Base-by-base conservation (phyloP, 2,888 invertebrate genomes). In the Microctonus brassicae region DNA sequence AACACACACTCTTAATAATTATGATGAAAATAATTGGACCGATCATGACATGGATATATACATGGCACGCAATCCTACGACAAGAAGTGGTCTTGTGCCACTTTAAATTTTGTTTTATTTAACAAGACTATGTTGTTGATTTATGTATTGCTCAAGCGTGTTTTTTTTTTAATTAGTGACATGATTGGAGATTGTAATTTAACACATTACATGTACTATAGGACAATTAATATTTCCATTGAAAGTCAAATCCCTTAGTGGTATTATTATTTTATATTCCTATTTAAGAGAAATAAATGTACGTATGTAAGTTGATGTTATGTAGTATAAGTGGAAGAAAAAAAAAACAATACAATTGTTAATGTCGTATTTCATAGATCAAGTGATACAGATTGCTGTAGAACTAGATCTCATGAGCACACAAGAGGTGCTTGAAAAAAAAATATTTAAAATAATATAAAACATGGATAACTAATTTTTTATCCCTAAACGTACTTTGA, bases 31-130 rank as follows among this genome's bases (percentile, higher is more conserved):
- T 86, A 94, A 94, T 88, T 97, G 97, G 97, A 96, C 97, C 80
- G 97, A 97, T 88, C 96, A 97, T 88, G 97, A 97, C 86, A 96
- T 97, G 94, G 97, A 97, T 82, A 96, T 97, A 83, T 97, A 97
- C 88, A 96, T 96, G 93, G 94, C 96, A 73, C 92, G 96, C 83
- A 96, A 97, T 89, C 95, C 95, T 75, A 95, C 95, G 62, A 93
- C 95, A 70, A 91, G 95, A 82, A 94, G 94, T 85, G 95, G 95
- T 77, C 89, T 95, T 83, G 95, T 95, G 86, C 95, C 95, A 77
- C 92, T 95, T 90, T 95, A 83, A 82, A 73, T 70, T 20, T 47
- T 36, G 70, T 68, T 70, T 47, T 60, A 11, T 22, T 24, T 53
- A 26, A 55, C 42, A 53, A 20, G 42, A 20, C 11, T 29, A 66